Conservation (phyloP, 2,113 vertebrate species). For the Elephantulus edwardii region DNA sequence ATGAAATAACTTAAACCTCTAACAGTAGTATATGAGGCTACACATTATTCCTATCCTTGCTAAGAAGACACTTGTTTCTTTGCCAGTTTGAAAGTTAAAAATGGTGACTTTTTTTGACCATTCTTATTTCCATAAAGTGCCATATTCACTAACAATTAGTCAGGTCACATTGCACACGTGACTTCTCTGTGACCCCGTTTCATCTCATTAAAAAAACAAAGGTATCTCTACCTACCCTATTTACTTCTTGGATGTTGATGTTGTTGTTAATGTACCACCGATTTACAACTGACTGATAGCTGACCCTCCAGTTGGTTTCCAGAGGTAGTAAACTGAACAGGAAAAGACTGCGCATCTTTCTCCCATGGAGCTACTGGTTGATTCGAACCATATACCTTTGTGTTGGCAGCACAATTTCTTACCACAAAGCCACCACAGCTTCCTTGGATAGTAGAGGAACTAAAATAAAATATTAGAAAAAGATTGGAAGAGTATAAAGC, state of each 20-base stretch:
- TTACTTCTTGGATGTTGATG: neutral
- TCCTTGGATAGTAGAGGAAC: neutral
- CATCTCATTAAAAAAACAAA: neutral
- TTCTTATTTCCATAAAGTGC: neutral
- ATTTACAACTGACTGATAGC: no score
- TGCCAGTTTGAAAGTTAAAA: conserved; percentile 34
- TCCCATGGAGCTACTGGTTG: no score
- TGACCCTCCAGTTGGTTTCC: no score
- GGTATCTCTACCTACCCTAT: neutral
- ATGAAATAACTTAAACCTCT: neutral
- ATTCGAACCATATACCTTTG: no score
- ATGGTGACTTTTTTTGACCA: neutral
- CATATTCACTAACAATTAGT: neutral
- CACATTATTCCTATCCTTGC: neutral
- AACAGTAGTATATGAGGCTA: neutral
- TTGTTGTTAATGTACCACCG: no score
- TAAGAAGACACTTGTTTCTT: neutral
- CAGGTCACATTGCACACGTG: neutral
- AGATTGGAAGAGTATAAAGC: neutral
- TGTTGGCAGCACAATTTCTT: no score
- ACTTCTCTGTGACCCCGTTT: neutral
- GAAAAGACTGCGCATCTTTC: no score
- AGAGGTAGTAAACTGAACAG: no score
- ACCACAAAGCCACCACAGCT: no score
- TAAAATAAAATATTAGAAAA: neutral